These are phyloP conservation scores for Leuciscus idus DNA, from an alignment of 2,113 vertebrate genomes.

Conservation along the genomic window DNA sequence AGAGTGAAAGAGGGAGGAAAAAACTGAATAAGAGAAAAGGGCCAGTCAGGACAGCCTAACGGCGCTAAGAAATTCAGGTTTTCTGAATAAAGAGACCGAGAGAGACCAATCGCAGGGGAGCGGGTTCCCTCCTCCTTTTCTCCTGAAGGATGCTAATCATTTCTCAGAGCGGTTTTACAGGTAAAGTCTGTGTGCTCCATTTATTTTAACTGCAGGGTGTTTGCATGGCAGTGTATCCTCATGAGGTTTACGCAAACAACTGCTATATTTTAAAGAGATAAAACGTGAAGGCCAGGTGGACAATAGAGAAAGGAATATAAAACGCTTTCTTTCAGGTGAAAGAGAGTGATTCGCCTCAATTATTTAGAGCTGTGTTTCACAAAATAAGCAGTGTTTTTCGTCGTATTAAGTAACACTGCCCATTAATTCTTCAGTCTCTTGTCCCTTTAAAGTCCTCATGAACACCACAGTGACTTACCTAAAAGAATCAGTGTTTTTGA, in stretches of 20 bases:
- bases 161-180: constrained; percentile 14
- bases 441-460: not conserved
- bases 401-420: not conserved
- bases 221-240: not conserved
- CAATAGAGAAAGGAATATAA: constrained; percentile 18
- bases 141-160: constrained; percentile 28
- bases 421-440: not conserved
- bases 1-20: constrained; percentile 14
- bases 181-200: constrained; percentile 10
- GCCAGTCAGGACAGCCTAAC: constrained; percentile 44
- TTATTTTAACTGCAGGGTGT: not conserved
- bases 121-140: not conserved
- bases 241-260: constrained; percentile 5
- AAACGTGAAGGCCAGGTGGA: not conserved
- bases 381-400: not conserved
- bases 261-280: not conserved
- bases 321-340: not conserved
- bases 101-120: constrained; percentile 37
- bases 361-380: not conserved
- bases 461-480: too few species aligned
- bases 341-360: not conserved
- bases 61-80: constrained; percentile 24
- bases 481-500: not conserved
- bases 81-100: not conserved
- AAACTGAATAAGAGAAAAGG: constrained; percentile 16